phyloP scores from a whole-genome alignment of 2,113 vertebrate genomes.

The Myxocyprinus asiaticus region DNA sequence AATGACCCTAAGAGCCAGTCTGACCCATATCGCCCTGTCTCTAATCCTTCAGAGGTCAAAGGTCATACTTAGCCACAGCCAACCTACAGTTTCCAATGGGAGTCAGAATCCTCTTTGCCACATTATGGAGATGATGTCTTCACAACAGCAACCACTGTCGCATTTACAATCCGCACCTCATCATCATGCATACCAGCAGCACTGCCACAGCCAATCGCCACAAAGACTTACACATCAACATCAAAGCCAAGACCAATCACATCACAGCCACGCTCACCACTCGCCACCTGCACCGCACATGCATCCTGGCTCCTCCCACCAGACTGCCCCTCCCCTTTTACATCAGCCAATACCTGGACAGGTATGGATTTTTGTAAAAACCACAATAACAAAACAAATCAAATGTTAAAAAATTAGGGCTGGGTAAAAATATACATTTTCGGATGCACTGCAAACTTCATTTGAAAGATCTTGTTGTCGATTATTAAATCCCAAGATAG shows the following conservation, averaged over 20 bases:
- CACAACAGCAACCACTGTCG: slow-evolving; percentile 85
- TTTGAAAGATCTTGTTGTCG: too few relatives aligned
- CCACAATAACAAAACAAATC: too few relatives aligned
- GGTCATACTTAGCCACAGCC: slow-evolving; percentile 76
- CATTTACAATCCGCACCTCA: slow-evolving; percentile 81
- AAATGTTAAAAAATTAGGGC: too few relatives aligned
- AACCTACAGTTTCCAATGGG: slow-evolving; percentile 81
- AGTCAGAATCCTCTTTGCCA: slow-evolving; percentile 89
- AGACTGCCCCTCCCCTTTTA: slow-evolving; percentile 83
- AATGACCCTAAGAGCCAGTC: not conserved
- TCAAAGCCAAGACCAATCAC: slow-evolving; percentile 79
- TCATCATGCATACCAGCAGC: slow-evolving; percentile 78
- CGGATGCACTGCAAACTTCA: too few relatives aligned
- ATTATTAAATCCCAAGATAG: too few relatives aligned
- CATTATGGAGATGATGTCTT: slow-evolving; percentile 86
- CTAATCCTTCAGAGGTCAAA: slow-evolving; percentile 83
- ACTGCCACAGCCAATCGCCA: slow-evolving; percentile 85
- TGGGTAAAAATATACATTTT: too few relatives aligned
- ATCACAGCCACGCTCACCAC: slow-evolving; percentile 84
- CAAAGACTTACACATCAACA: slow-evolving; percentile 83
- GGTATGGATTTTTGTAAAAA: slow-evolving; percentile 68
- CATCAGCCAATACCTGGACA: slow-evolving; percentile 84
- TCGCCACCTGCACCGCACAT: slow-evolving; percentile 84
- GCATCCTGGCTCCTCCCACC: slow-evolving; percentile 71
- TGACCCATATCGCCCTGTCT: slow-evolving; percentile 1